These are phyloP conservation scores for Amphipyra berbera DNA, from an alignment of 2,888 invertebrate species.

Conservation along the genomic window DNA sequence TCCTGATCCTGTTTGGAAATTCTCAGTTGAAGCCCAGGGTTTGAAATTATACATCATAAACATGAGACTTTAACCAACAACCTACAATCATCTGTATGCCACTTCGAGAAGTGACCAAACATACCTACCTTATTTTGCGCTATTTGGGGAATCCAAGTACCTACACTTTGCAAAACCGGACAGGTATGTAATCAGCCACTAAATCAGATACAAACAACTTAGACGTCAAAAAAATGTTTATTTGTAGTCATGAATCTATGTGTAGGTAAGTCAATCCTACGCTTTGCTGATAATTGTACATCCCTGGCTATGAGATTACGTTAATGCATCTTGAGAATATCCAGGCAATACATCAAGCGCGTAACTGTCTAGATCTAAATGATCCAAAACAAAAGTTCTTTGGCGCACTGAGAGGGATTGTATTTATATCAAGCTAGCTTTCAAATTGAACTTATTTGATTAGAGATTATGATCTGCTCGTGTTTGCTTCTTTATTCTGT, in stretches of 20 bases:
- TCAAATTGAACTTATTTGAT: conserved; percentile 25
- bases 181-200: no score
- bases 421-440: conserved; percentile 24
- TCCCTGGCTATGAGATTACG: conserved; percentile 39
- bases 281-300: conserved; percentile 19
- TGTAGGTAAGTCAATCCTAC: conserved; percentile 23
- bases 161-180: not conserved
- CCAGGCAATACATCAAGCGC: conserved; percentile 57
- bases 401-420: conserved; percentile 12
- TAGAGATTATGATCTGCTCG: conserved; percentile 7
- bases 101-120: no score
- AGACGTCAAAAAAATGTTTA: no score
- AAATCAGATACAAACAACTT: no score
- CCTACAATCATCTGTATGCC: no score
- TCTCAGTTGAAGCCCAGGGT: no score
- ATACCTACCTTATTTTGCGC: not conserved
- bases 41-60: no score
- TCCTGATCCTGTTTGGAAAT: no score
- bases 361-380: conserved; percentile 53
- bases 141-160: not conserved
- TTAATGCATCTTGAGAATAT: conserved; percentile 70
- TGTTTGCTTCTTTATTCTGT: conserved; percentile 6
- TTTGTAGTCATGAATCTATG: conserved; percentile 5
- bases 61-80: no score
- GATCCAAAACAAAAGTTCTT: conserved; percentile 44